Evolutionary conservation across 2,113 vertebrate genomes (phyloP).

Genomic region (Uria aalge): DNA sequence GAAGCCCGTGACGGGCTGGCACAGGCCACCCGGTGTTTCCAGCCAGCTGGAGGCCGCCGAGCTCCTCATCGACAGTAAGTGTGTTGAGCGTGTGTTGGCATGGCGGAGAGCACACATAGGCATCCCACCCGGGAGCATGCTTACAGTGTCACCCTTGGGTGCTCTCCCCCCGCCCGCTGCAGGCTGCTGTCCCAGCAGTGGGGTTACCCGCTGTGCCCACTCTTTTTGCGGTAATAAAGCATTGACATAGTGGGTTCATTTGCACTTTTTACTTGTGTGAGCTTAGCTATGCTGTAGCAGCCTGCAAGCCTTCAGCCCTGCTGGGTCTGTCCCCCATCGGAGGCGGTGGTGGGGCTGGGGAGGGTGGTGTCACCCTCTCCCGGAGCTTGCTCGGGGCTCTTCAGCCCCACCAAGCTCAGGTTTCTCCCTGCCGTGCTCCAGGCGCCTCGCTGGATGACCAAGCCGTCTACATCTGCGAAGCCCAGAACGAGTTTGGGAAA

Average conservation of each 20-base stretch:
- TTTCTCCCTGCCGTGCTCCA: background rate
- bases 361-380: background rate
- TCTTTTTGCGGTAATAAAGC: background rate
- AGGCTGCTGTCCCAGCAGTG: background rate
- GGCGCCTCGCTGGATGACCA: constrained; percentile 83
- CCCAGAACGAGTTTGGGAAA: constrained; percentile 85
- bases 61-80: constrained; percentile 87
- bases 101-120: accelerated
- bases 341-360: background rate
- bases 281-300: background rate
- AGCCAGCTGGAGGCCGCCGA: constrained; percentile 68
- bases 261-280: background rate
- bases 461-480: constrained; percentile 84
- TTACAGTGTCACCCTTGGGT: background rate
- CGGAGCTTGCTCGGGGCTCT: accelerated
- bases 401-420: background rate
- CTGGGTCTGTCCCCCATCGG: accelerated
- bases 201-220: too few relatives aligned
- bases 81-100: accelerated
- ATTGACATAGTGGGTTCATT: background rate
- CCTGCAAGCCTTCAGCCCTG: background rate
- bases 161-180: accelerated
- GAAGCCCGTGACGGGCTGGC: constrained; percentile 45
- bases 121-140: accelerated
- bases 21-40: background rate